A percentile compares a stretch with the other conserved stretches of the same genome.
phyloP scores from a whole-genome alignment of 2,113 vertebrate species.

The Recurvirostra avosetta region DNA sequence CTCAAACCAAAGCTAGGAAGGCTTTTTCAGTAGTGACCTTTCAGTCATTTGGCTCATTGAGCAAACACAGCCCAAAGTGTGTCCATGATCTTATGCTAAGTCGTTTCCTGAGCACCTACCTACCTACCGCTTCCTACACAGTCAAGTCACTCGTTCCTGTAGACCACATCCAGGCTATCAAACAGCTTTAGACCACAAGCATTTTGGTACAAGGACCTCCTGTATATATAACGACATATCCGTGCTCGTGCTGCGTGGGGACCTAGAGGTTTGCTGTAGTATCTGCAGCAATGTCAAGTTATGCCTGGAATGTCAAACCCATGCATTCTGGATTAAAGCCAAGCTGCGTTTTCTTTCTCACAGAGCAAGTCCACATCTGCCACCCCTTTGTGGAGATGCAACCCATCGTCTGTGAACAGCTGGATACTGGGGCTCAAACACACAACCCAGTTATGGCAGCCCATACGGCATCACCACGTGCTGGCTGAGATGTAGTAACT shows the following conservation, averaged over 20 bases:
- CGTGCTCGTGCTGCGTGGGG: fast-evolving
- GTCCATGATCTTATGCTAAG: background rate
- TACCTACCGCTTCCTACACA: background rate
- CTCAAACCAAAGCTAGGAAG: background rate
- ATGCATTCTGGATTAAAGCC: background rate
- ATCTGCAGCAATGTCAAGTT: background rate
- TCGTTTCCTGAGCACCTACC: background rate
- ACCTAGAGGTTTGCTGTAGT: background rate
- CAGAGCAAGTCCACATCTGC: background rate
- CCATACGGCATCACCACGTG: background rate
- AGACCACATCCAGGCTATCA: background rate
- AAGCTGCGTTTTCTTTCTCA: background rate
- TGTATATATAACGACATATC: background rate
- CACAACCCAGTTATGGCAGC: background rate
- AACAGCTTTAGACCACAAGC: background rate
- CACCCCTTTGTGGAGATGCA: background rate
- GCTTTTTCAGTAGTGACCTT: background rate
- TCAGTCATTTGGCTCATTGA: background rate
- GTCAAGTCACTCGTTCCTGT: background rate
- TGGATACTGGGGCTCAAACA: background rate
- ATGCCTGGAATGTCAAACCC: background rate
- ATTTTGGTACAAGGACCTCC: background rate
- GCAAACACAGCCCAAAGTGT: background rate
- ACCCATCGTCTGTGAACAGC: background rate
- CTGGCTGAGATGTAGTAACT: background rate